Evolutionary conservation across 2,888 invertebrate species (phyloP), one percentile per base, ranked within the genome.

Genomic region (Xanthostigma xanthostigma): DNA sequence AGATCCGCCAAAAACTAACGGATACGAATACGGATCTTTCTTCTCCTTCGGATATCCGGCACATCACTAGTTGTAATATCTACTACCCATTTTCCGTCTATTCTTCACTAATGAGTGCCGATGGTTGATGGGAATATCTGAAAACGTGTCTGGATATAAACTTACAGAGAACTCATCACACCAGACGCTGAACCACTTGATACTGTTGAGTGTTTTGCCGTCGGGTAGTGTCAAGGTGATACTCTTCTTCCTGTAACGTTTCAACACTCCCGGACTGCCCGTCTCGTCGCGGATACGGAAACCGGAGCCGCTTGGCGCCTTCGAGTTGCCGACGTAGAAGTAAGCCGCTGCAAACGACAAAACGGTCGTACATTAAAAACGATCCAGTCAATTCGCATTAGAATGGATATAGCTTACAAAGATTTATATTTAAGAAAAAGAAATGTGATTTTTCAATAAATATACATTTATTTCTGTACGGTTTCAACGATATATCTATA

Each of bases 171-270:
- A 91, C 63, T 91, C 90, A 61, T 90, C 86, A 66, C 92, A 93
- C 88, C 90, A 94, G 37, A 94, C 81, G 10, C 88, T 81, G 67
- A 94, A 83, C 86, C 92, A 92, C 63, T 79, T 80, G 63, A 90
- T 76, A 66, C 86, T 87, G 58, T 76, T 75, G 51, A 93, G 70
- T 35, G 85, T 86, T 64, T 85, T 84, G 43, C 90, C 89, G 57
- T 91, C 91, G 1, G 93, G 93, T 56, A 93, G 71, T 11, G 90
- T 83, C 43, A 94, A 68, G 46, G 91, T 88, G 58, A 92, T 73
- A 60, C 84, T 79, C 67, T 88, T 84, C 57, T 84, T 86, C 54
- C 83, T 74, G 71, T 93, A 93, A 57, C 78, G 75, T 56, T 80
- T 78, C 62, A 92, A 74, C n/a, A 87, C 79, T 52, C 76, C 74